Evolutionary conservation across 2,113 vertebrate genomes (phyloP).

Genomic region (Alces alces): DNA sequence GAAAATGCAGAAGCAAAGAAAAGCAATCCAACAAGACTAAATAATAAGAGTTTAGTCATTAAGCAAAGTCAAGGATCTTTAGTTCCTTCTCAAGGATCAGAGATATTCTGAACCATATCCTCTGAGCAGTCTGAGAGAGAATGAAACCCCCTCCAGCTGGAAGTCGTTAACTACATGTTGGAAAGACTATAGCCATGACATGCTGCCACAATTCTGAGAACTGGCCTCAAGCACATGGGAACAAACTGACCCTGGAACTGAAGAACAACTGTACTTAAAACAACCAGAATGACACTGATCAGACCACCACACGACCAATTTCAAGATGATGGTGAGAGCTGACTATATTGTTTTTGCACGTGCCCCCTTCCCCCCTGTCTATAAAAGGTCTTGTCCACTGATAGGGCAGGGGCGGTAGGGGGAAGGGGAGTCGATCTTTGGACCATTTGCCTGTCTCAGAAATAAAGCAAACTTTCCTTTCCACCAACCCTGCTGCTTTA

Average conservation of each 20-base stretch:
- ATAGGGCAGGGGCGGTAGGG: background rate
- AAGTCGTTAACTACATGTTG: background rate
- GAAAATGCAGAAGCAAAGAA: background rate
- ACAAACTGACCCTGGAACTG: background rate
- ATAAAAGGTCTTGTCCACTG: background rate
- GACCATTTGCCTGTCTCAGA: background rate
- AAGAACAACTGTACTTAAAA: background rate
- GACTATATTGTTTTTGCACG: background rate
- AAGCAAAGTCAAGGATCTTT: background rate
- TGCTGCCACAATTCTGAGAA: background rate
- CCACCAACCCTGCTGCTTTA: background rate
- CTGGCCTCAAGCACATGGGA: background rate
- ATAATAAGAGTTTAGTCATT: background rate
- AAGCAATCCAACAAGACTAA: background rate
- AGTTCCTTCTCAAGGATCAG: background rate
- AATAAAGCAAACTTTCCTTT: background rate
- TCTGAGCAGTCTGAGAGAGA: background rate
- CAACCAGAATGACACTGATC: background rate
- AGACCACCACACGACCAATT: background rate
- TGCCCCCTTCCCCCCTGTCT: background rate
- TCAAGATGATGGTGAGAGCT: background rate
- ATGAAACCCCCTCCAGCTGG: background rate
- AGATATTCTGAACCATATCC: background rate
- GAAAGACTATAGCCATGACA: background rate
- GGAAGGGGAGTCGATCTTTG: background rate